These are phyloP conservation scores for Stylophora pistillata DNA, from an alignment of 64 coral and sea anemone species.

Conservation along the genomic window DNA sequence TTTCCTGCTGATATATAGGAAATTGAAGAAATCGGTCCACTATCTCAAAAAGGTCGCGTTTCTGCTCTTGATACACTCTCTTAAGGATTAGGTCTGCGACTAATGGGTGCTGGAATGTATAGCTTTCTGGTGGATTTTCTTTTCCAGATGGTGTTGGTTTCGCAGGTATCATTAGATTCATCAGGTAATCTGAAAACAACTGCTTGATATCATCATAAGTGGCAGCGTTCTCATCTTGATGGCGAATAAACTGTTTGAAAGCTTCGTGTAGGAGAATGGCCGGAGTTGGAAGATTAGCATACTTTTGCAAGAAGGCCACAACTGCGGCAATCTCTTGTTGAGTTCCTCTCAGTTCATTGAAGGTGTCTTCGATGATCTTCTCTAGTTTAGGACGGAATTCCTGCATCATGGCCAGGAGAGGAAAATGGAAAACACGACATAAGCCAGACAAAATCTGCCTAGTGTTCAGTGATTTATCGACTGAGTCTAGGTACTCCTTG, in stretches of 20 bases:
- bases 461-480: not conserved
- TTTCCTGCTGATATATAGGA: constrained; percentile 29
- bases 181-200: constrained; percentile 37
- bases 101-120: constrained; percentile 66
- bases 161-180: constrained; percentile 74
- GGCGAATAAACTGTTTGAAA: constrained; percentile 35
- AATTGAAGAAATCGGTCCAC: constrained; percentile 50
- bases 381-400: constrained; percentile 63
- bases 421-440: constrained; percentile 73
- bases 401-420: constrained; percentile 66
- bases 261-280: constrained; percentile 53
- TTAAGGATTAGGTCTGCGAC: constrained; percentile 73
- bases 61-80: constrained; percentile 31
- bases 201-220: constrained; percentile 61
- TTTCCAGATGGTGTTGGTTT: constrained; percentile 12
- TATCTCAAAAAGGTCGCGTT: constrained; percentile 21
- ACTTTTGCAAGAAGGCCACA: constrained; percentile 67
- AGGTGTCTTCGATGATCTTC: constrained; percentile 56
- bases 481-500: constrained; percentile 38
- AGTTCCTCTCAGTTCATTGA: constrained; percentile 40
- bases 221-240: not conserved
- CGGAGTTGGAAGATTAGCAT: constrained; percentile 47
- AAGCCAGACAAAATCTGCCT: not conserved
- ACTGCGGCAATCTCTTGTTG: constrained; percentile 70
- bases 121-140: constrained; percentile 33